Conservation (phyloP, 2,888 invertebrate genomes). For the Phoenoteleia sp. region DNA sequence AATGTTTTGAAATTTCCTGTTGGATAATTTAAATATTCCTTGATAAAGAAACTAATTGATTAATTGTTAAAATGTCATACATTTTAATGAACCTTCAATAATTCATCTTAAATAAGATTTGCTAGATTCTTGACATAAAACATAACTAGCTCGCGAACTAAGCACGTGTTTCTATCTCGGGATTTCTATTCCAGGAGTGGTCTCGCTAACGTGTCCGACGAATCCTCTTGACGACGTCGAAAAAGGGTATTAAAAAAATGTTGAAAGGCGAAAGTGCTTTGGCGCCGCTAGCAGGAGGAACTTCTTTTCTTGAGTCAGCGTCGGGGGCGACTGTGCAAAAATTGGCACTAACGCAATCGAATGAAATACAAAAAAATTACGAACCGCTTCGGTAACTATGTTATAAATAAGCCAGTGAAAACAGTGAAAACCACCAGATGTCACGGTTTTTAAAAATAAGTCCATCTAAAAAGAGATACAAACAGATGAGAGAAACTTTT, state of each 20-base stretch:
- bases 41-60: no score
- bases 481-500: constrained; percentile 15
- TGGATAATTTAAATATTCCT: no score
- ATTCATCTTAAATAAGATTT: no score
- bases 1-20: no score
- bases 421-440: constrained; percentile 14
- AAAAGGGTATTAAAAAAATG: constrained; percentile 43
- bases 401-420: not conserved
- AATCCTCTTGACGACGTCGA: constrained; percentile 59
- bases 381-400: no score
- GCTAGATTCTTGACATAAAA: constrained; percentile 10
- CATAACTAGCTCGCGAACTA: constrained; percentile 15
- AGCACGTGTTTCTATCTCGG: constrained; percentile 57
- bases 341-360: constrained; percentile 32
- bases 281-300: constrained; percentile 49
- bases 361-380: constrained; percentile 1
- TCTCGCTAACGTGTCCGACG: constrained; percentile 58
- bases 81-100: no score
- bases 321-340: constrained; percentile 37
- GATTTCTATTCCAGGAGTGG: constrained; percentile 63
- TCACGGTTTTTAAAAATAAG: constrained; percentile 15
- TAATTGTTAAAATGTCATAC: no score
- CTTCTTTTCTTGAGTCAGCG: constrained; percentile 51
- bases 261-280: constrained; percentile 61
- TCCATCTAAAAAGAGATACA: not conserved